Evolutionary conservation across 1,140 invertebrate species (phyloP).

Genomic region (Hylyphantes graminicola): DNA sequence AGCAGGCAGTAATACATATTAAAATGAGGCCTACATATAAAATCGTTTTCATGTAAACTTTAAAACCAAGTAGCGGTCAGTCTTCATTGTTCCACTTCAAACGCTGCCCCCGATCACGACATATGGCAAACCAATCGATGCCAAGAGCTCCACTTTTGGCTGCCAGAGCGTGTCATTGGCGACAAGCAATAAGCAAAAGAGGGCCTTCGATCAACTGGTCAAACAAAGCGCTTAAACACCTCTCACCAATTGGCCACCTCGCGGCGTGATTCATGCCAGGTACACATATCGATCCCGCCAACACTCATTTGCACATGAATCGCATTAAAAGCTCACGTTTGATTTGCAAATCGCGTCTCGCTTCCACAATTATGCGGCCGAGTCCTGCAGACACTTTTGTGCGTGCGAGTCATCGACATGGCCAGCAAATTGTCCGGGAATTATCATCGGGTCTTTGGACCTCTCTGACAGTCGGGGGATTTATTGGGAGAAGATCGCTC

Average conservation of each 20-base stretch:
- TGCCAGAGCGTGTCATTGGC: neutral
- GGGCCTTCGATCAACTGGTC: neutral
- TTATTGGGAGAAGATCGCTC: too few species aligned
- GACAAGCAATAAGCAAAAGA: neutral
- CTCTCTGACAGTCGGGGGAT: too few species aligned
- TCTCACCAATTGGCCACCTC: conserved; percentile 15
- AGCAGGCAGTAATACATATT: too few species aligned
- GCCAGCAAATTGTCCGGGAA: neutral
- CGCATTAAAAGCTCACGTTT: conserved; percentile 57
- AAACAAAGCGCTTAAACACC: neutral
- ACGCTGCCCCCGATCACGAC: neutral
- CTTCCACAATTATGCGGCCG: conserved; percentile 40
- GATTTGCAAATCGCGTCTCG: conserved; percentile 54
- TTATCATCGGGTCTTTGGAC: too few species aligned
- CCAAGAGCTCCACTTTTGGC: neutral
- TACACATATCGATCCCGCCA: conserved; percentile 31
- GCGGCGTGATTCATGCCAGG: conserved; percentile 27
- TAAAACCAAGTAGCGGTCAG: too few species aligned
- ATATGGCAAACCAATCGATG: neutral
- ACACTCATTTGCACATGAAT: conserved; percentile 54
- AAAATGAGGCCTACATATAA: too few species aligned
- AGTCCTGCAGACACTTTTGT: conserved; percentile 49
- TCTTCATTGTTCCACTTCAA: too few species aligned
- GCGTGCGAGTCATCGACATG: conserved; percentile 46
- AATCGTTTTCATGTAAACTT: too few species aligned